Percentiles rank a stretch among this genome's conserved stretches.
These are phyloP conservation scores for Romanogobio albipinnatus DNA, from an alignment of 2,113 vertebrate species.

Conservation along the genomic window DNA sequence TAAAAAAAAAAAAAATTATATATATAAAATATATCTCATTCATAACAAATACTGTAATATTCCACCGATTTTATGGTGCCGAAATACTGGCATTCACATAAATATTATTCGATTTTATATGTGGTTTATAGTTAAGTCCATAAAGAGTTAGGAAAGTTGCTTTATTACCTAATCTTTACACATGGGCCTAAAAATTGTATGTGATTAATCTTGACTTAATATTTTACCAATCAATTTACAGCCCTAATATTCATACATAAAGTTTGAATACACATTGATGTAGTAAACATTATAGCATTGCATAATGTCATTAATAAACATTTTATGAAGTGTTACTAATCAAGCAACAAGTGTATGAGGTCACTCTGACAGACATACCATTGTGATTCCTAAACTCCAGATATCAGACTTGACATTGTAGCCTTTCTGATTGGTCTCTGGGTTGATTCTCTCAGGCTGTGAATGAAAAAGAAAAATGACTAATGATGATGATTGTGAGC, in stretches of 20 bases:
- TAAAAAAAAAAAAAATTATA: no score
- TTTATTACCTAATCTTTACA: background rate
- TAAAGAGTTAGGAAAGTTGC: background rate
- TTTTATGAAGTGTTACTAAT: background rate
- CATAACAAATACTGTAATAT: no score
- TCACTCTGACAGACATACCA: conserved; percentile 75
- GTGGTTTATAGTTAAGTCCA: background rate
- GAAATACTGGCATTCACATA: background rate
- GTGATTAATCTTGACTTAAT: background rate
- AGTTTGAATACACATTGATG: background rate
- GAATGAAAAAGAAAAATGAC: conserved; percentile 49
- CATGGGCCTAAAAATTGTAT: background rate
- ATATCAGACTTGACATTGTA: conserved; percentile 98
- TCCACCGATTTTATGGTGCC: no score
- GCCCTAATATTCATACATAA: background rate
- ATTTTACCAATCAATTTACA: background rate
- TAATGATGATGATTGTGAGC: background rate
- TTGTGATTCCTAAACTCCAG: conserved; percentile 97
- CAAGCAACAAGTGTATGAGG: background rate
- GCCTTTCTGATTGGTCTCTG: conserved; percentile 95
- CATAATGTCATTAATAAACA: no score
- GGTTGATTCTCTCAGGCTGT: conserved; percentile 97
- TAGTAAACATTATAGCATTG: no score
- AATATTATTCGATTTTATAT: background rate
- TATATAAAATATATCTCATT: no score